Evolutionary conservation across 2,888 invertebrate species (phyloP), one percentile per base, ranked within the genome.

Genomic region (Fragum whitleyi): DNA sequence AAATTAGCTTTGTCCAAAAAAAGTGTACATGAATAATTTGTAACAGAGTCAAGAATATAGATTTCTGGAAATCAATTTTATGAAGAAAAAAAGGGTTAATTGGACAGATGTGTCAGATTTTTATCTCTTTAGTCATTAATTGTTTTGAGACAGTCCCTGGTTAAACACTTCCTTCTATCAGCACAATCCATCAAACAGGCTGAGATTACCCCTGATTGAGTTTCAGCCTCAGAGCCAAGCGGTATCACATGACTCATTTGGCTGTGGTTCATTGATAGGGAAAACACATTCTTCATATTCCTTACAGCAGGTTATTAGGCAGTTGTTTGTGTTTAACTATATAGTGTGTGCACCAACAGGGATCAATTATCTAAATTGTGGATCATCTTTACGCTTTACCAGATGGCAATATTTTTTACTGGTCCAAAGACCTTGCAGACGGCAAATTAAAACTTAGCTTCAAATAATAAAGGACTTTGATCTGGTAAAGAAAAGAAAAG

Each of bases 221-320:
- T 69, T 69, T 29, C n/a, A 79, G 81, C 55, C 75, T 61, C 81
- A 73, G 82, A 76, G 42, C 42, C 76, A 73, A 47, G 19, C 47
- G 3, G n/a, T 47, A 76, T 82, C 82, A 82, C 78, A 78, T 82
- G 82, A 82, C 79, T 75, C 74, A 78, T 47, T 47, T 32, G 51
- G 26, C 42, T 23, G 70, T 47, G 32, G 21, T 59, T 69, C 59
- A 68, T 57, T 59, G 68, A 68, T 77, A 69, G 73, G 79, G 36
- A 70, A 70, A 70, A 55, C 51, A 69, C 28, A 62, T 68, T 70
- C 77, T 74, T 62, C 57, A 76, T 70, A 53, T 19, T 32, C 53
- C 16, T 16, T 65, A 1, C 65, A 21, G 65, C 65, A 65, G 65
- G 65, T 65, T 65, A 32, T 42, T 11, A 65, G 42, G 9, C 65